Conservation (phyloP, 1,140 invertebrate genomes). For the Brachionus sp. region DNA sequence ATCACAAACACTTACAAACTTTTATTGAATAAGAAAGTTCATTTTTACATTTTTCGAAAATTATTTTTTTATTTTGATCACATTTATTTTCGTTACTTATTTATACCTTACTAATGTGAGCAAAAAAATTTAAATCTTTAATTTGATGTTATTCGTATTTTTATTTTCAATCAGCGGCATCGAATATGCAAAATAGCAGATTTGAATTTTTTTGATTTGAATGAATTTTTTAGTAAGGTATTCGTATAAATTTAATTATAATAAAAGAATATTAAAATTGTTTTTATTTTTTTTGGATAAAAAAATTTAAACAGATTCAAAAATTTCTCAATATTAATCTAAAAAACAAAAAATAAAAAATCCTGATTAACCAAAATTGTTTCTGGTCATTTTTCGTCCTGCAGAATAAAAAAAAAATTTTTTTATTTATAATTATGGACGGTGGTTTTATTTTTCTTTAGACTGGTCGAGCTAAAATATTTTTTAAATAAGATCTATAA, state of each 20-base stretch:
- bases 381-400: too few species aligned
- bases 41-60: neutral
- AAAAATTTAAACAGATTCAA: too few species aligned
- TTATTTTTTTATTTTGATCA: neutral
- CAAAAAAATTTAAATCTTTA: neutral
- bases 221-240: conserved; percentile 2
- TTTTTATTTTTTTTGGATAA: neutral
- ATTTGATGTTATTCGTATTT: neutral
- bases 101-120: neutral
- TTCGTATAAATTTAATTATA: neutral
- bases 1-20: neutral
- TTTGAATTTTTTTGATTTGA: neutral
- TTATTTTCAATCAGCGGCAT: neutral
- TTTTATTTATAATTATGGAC: too few species aligned
- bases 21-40: conserved; percentile 7
- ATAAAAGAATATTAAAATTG: conserved; percentile 18
- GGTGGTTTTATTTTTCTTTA: too few species aligned
- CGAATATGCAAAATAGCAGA: neutral
- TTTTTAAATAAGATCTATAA: too few species aligned
- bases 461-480: too few species aligned
- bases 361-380: too few species aligned
- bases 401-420: too few species aligned
- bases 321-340: too few species aligned
- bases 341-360: too few species aligned
- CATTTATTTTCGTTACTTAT: neutral